phyloP scores from a whole-genome alignment of 2,888 invertebrate species.

The Netelia virgata region DNA sequence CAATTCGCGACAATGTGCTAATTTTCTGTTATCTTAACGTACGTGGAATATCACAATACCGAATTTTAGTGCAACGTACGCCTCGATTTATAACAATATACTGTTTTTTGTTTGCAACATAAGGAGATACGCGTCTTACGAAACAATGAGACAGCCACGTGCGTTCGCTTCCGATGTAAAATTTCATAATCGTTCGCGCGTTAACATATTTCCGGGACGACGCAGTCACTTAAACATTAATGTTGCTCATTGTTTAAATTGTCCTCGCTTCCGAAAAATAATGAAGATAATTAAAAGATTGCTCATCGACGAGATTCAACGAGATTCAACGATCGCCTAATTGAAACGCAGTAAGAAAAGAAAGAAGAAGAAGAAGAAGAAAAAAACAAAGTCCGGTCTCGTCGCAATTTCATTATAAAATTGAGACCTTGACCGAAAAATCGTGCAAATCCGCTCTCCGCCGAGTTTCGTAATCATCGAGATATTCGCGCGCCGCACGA shows the following conservation, averaged over 20 bases:
- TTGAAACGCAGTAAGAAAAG: background rate
- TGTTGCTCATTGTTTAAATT: background rate
- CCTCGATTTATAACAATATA: background rate
- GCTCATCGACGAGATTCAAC: too few species aligned
- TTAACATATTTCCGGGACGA: background rate
- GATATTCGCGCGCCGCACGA: too few species aligned
- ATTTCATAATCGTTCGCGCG: conserved; percentile 34
- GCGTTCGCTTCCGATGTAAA: background rate
- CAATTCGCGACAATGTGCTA: background rate
- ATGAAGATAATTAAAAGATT: background rate
- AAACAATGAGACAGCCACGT: too few species aligned
- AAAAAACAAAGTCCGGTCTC: background rate
- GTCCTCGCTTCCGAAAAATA: background rate
- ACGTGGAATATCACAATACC: background rate
- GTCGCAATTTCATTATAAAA: conserved; percentile 12
- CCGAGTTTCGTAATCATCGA: background rate
- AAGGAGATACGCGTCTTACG: too few species aligned
- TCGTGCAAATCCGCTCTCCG: background rate
- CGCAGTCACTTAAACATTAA: too few species aligned
- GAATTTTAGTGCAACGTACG: background rate
- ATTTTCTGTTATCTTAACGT: background rate
- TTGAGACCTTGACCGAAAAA: conserved; percentile 10
- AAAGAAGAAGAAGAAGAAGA: background rate
- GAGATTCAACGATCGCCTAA: background rate
- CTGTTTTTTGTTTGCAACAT: too few species aligned